Evolutionary conservation across 2,888 invertebrate species (phyloP).

Genomic region (Eilema caniola): DNA sequence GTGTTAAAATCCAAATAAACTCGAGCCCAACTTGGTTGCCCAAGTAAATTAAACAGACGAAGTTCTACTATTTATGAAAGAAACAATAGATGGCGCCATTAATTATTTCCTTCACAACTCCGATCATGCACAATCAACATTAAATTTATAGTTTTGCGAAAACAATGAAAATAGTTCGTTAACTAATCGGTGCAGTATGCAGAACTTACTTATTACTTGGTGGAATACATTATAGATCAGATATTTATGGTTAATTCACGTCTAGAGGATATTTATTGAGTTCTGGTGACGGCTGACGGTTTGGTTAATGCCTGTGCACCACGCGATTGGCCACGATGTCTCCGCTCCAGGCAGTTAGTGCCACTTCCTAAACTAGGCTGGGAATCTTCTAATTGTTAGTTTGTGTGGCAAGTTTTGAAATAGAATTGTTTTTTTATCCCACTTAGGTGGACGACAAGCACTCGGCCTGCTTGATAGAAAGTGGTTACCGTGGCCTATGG

Average conservation of each 20-base stretch:
- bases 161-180: slow-evolving; percentile 66
- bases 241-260: slow-evolving; percentile 41
- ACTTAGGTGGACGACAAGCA: no score
- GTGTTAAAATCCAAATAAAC: not conserved
- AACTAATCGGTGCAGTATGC: slow-evolving; percentile 66
- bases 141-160: slow-evolving; percentile 55
- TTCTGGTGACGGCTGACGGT: slow-evolving; percentile 71
- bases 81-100: slow-evolving; percentile 14
- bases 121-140: slow-evolving; percentile 44
- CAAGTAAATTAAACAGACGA: not conserved
- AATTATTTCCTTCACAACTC: slow-evolving; percentile 21
- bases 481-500: no score
- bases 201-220: slow-evolving; percentile 49
- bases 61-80: slow-evolving; percentile 8
- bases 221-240: slow-evolving; percentile 62
- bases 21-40: no score
- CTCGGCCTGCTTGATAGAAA: no score
- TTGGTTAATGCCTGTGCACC: slow-evolving; percentile 71
- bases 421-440: no score
- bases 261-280: slow-evolving; percentile 72
- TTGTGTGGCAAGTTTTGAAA: slow-evolving; percentile 6
- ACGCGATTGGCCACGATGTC: slow-evolving; percentile 75
- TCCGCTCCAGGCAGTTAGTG: slow-evolving; percentile 46
- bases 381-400: slow-evolving; percentile 16
- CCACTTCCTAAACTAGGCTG: slow-evolving; percentile 13